A percentile compares a stretch with the other conserved stretches of the same genome.
Conservation (phyloP, 2,888 invertebrate genomes). For the Diaphora mendica region DNA sequence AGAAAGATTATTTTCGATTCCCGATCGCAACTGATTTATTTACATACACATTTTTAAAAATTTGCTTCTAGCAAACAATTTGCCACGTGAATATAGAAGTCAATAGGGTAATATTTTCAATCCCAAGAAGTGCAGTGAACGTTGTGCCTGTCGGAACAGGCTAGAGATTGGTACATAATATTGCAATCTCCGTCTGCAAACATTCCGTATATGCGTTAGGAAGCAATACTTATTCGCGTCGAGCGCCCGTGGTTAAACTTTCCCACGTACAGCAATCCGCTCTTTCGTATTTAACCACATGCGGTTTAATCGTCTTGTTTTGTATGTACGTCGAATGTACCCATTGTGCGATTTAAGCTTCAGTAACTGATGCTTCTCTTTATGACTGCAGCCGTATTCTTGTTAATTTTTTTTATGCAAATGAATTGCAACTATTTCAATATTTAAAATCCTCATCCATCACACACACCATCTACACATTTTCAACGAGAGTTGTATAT, state of each 20-base stretch:
- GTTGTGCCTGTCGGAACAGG: constrained; percentile 67
- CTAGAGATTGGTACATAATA: constrained; percentile 79
- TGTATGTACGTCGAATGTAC: constrained; percentile 32
- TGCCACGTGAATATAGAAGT: constrained; percentile 56
- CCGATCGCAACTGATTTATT: constrained; percentile 16
- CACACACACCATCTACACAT: not conserved
- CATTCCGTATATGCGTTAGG: constrained; percentile 72
- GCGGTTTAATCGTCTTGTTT: constrained; percentile 66
- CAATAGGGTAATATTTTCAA: constrained; percentile 74
- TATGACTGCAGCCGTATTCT: constrained; percentile 10
- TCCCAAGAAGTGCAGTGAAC: constrained; percentile 59
- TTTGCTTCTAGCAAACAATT: constrained; percentile 36
- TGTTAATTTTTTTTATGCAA: not conserved
- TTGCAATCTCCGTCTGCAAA: constrained; percentile 82
- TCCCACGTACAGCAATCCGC: constrained; percentile 75
- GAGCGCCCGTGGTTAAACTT: constrained; percentile 76
- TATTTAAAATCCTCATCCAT: not conserved
- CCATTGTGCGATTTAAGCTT: constrained; percentile 30
- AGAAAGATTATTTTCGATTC: not conserved
- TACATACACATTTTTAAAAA: constrained; percentile 26
- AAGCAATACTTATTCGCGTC: constrained; percentile 71
- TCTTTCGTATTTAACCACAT: constrained; percentile 79
- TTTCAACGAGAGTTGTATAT: no score
- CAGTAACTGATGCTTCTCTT: constrained; percentile 26
- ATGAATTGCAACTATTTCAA: not conserved